Evolutionary conservation across 2,113 vertebrate species (phyloP).

Genomic region (Brevimyrus niger): DNA sequence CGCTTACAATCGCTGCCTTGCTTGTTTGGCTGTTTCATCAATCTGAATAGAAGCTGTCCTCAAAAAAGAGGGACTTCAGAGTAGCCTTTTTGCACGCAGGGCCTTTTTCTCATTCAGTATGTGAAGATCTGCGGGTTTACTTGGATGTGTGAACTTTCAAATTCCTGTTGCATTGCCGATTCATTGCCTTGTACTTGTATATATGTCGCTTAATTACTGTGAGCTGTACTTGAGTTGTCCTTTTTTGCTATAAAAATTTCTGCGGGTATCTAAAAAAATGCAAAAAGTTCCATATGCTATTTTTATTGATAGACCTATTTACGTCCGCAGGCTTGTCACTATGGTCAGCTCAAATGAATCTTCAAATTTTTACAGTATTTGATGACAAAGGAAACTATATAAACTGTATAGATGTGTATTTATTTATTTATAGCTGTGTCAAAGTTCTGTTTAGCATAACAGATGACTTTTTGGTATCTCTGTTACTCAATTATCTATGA

Average conservation of each 20-base stretch:
- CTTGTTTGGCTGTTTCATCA: not conserved
- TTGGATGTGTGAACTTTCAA: not conserved
- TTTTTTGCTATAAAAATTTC: not conserved
- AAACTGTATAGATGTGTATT: not conserved
- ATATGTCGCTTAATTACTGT: not conserved
- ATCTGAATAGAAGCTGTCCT: not conserved
- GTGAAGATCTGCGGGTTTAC: not conserved
- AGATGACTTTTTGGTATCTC: not conserved
- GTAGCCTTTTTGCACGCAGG: not conserved
- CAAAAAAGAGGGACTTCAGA: not conserved
- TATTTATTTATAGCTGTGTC: not conserved
- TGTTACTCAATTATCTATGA: not conserved
- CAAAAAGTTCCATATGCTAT: not conserved
- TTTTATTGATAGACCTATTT: not conserved
- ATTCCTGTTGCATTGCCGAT: not conserved
- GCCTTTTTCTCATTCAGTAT: not conserved
- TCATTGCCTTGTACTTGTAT: not conserved
- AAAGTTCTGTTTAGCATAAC: not conserved
- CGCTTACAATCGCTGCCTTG: not conserved
- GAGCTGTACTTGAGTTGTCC: not conserved
- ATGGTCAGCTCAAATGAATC: not conserved
- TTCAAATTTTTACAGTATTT: not conserved
- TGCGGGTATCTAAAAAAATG: not conserved
- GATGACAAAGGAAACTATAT: not conserved
- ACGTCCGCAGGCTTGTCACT: not conserved